These are phyloP conservation scores for Mythimna albipuncta DNA, from an alignment of 2,888 invertebrate genomes.

Conservation along the genomic window DNA sequence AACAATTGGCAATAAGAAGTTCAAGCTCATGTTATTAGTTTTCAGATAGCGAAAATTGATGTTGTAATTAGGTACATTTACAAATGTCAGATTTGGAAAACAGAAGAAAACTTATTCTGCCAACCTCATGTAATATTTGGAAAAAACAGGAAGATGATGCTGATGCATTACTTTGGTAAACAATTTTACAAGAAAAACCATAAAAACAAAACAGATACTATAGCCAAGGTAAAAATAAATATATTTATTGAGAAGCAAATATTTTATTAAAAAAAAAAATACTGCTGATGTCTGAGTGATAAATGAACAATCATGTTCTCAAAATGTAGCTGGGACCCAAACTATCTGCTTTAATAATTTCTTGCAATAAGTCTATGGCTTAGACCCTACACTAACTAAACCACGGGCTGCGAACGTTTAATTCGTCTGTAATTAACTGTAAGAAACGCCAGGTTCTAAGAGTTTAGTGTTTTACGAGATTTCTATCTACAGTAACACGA, in stretches of 20 bases:
- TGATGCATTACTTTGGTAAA: not conserved
- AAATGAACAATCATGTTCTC: not conserved
- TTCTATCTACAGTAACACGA: conserved; percentile 76
- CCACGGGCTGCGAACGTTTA: conserved; percentile 80
- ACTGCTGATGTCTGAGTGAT: not conserved
- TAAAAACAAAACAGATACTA: too few species aligned
- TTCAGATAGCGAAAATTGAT: too few species aligned
- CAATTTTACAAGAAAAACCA: not conserved
- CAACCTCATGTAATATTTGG: too few species aligned
- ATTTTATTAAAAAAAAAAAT: too few species aligned
- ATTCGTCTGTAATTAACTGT: conserved; percentile 85
- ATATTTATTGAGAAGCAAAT: too few species aligned
- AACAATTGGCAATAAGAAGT: too few species aligned
- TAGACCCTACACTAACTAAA: conserved; percentile 40
- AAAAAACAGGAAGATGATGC: not conserved
- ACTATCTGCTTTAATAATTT: not conserved
- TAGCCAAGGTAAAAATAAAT: too few species aligned
- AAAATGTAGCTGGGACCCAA: not conserved
- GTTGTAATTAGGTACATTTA: too few species aligned
- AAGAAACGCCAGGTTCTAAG: conserved; percentile 78
- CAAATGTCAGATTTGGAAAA: too few species aligned
- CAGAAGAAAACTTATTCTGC: too few species aligned
- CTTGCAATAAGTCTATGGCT: conserved; percentile 14
- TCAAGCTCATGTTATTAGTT: too few species aligned
- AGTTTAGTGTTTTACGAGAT: conserved; percentile 71